Percentiles rank a stretch among this genome's conserved stretches.
Evolutionary conservation across 2,113 vertebrate species (phyloP).

Genomic region (Hemiprocne comata): DNA sequence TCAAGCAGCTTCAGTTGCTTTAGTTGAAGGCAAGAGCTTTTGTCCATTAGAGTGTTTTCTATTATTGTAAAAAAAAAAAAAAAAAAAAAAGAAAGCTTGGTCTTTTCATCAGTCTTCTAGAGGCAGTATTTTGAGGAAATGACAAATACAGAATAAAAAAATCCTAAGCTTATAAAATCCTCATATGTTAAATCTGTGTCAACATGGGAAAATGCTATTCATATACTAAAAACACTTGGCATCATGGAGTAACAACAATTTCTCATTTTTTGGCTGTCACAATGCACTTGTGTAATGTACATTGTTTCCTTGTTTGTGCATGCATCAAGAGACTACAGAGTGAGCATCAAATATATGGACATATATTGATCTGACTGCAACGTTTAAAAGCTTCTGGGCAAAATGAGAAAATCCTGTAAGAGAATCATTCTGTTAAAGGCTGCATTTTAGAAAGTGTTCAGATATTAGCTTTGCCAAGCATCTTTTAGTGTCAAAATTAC

Average conservation of each 20-base stretch:
- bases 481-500: background rate
- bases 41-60: background rate
- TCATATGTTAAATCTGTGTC: background rate
- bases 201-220: background rate
- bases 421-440: background rate
- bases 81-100: background rate
- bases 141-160: background rate
- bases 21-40: background rate
- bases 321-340: background rate
- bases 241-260: background rate
- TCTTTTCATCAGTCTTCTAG: background rate
- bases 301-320: background rate
- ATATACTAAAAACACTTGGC: background rate
- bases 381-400: background rate
- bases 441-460: background rate
- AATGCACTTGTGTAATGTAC: background rate
- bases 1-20: background rate
- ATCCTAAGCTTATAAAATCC: background rate
- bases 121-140: background rate
- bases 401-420: background rate
- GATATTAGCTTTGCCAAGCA: background rate
- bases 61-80: background rate
- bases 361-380: background rate
- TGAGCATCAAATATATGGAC: background rate
- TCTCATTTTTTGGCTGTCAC: rapidly evolving